Evolutionary conservation across 2,797 vertebrate genomes (phyloP), one percentile per base, ranked within the genome.

Genomic region (Anguilla anguilla): DNA sequence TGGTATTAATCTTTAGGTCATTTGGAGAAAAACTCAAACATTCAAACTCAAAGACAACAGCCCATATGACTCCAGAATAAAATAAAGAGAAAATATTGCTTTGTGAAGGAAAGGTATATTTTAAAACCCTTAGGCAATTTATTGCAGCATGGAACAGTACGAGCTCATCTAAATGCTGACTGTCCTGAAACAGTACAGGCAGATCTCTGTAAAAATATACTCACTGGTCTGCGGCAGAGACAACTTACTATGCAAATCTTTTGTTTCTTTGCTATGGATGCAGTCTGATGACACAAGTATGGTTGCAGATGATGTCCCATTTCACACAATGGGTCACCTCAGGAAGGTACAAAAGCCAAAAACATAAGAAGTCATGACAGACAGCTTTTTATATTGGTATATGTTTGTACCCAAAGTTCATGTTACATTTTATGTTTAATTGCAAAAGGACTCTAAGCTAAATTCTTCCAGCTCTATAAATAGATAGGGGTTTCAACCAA

Each of bases 11-110:
- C 83, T 81, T 88, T 17, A 77, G 61, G 0, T 6, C 81, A 49
- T 88, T 86, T 81, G 59, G 59, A 86, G 86, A 64, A 86, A 53
- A 35, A 43, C 39, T 43, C 39, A 43, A 53, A 51, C 81, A 57
- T 59, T 55, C 31, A 79, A 79, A 39, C 31, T 43, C 74, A 13
- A 77, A 85, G 59, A 72, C 31, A 64, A 61, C 72, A 19, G 13
- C 74, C 19, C 35, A 43, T 17, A 79, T 43, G 15, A 35, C 35
- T 46, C 35, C 13, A 43, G 35, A 19, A 79, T 43, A 7, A 39
- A 79, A 79, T 39, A 7, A 43, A 79, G 35, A 46, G 15, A 43
- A 43, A 43, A 19, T 39, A 35, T 43, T 17, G 43, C 35, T 13
- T 1, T 74, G 72, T 39, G 35, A 74, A 74, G 72, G 28, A 74